These are phyloP conservation scores for Indicator maculatus DNA, from an alignment of 2,113 vertebrate species.

Conservation along the genomic window DNA sequence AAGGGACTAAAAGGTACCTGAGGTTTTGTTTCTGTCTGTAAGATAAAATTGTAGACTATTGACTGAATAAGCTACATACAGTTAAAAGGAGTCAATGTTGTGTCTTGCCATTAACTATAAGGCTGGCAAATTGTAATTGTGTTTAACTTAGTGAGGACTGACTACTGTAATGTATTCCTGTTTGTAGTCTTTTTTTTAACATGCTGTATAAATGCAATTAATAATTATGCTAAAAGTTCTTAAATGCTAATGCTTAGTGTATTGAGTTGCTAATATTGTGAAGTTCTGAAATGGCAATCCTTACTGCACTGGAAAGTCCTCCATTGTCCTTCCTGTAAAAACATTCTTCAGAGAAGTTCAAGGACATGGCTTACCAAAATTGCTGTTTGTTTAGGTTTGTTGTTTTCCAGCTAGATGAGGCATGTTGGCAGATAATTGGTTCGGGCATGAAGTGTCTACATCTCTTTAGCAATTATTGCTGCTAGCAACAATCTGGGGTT, in stretches of 20 bases:
- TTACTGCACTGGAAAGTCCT: background rate
- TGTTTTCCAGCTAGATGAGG: conserved; percentile 42
- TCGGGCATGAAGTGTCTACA: conserved; percentile 7
- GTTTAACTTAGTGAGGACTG: background rate
- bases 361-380: background rate
- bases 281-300: background rate
- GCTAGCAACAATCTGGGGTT: background rate
- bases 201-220: background rate
- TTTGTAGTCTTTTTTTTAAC: background rate
- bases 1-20: background rate
- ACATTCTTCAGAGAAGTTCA: background rate
- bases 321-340: background rate
- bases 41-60: background rate
- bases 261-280: background rate
- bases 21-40: background rate
- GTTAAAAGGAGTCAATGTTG: background rate
- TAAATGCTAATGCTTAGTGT: background rate
- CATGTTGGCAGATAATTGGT: conserved; percentile 25
- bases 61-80: background rate
- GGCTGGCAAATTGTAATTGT: background rate
- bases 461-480: background rate
- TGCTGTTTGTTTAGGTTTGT: background rate
- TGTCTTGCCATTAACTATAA: background rate
- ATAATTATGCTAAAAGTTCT: background rate
- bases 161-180: background rate